Evolutionary conservation across 2,797 vertebrate genomes (phyloP), one percentile per base, ranked within the genome.

Genomic region (Protosalanx chinensis): DNA sequence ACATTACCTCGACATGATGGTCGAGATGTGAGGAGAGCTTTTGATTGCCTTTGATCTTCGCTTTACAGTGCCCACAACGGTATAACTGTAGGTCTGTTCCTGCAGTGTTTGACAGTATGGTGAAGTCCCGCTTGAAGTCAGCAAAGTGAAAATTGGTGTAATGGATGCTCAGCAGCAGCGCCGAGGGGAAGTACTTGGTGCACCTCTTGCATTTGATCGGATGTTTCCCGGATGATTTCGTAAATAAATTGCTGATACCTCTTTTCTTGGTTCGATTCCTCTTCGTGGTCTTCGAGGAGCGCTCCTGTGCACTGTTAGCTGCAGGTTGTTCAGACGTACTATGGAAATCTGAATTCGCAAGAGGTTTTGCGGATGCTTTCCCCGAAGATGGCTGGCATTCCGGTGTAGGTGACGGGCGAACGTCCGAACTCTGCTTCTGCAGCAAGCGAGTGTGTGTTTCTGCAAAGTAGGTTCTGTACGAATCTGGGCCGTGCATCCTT

Each of bases 1-100:
- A n/a, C n/a, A n/a, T n/a, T n/a, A 88, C 89, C 72, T 91, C 91
- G 57, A 92, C 91, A 91, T 97, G 96, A 60, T 82, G 70, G 77
- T 91, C 94, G 87, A 98, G 90, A 85, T 98, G 96, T 27, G 70
- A 8, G 0, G 90, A 86, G 79, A 97, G 88, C 75, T 95, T 94
- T 59, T 79, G 83, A 0, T 79, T 90, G 82, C 93, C 94, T 68
- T 92, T 88, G 77, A 97, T 79, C 65, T 89, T 89, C 6, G 76
- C 87, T 59, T 87, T 82, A 72, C 96, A 98, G 84, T 91, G 93
- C 75, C 82, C 81, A 84, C 96, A 98, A 74, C 89, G 93, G 88
- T 91, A 98, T 74, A 89, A 59, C 6, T 93, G 88, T 20, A 78
- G 88, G 72, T 79, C 88, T 61, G 87, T 85, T 51, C 85, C 88